These are phyloP conservation scores for Rhea pennata DNA, from an alignment of 2,113 vertebrate species.

Conservation along the genomic window DNA sequence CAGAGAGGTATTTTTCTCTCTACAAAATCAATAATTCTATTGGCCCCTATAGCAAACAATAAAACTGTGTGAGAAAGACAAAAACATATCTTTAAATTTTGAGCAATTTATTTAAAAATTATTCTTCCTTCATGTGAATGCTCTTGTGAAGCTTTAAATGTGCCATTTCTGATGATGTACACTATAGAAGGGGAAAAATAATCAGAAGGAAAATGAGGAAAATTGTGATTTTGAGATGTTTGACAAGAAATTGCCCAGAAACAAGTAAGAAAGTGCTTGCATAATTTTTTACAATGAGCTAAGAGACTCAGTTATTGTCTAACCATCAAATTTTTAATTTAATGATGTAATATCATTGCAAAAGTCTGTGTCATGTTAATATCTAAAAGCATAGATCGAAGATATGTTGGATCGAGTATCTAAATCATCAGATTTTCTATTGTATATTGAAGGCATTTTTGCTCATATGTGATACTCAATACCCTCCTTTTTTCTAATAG, in stretches of 20 bases:
- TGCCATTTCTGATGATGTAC: background rate
- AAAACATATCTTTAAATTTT: conserved; percentile 20
- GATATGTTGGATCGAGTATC: background rate
- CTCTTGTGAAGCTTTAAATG: background rate
- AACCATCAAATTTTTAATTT: background rate
- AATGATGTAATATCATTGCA: rapidly evolving
- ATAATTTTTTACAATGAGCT: background rate
- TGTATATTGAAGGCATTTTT: background rate
- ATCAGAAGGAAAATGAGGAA: background rate
- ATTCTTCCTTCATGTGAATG: background rate
- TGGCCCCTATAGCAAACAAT: background rate
- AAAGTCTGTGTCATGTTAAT: background rate
- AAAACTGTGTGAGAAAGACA: background rate
- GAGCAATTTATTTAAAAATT: conserved; percentile 12
- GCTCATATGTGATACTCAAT: background rate
- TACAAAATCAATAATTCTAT: conserved; percentile 13
- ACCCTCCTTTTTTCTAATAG: background rate
- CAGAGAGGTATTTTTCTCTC: conserved; percentile 10
- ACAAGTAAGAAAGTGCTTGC: background rate
- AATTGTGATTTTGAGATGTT: background rate
- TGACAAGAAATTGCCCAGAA: background rate
- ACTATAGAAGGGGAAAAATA: background rate
- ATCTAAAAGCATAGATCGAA: background rate
- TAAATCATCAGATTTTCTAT: background rate
- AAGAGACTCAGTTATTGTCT: background rate